A percentile compares a stretch with the other conserved stretches of the same genome.
Conservation (phyloP, 1,140 invertebrate genomes). For the Theocolax elegans region DNA sequence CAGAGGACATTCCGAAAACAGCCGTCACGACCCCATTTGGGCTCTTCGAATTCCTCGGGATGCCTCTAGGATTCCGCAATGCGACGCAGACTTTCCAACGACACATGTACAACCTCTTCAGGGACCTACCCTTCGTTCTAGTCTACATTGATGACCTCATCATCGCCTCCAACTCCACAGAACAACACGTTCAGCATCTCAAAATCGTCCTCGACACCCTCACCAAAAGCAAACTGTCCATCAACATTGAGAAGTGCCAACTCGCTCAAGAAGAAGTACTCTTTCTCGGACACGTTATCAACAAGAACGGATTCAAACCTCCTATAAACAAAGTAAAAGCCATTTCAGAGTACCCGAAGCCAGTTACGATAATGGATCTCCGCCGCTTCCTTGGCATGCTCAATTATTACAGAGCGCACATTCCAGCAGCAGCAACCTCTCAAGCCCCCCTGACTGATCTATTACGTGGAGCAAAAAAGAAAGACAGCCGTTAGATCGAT, state of each 20-base stretch:
- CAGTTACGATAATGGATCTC: neutral
- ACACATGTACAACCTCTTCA: no score
- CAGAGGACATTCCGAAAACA: no score
- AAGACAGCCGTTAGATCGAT: neutral
- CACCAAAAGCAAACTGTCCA: neutral
- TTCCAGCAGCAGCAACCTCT: neutral
- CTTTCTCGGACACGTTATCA: neutral
- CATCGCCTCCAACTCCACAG: no score
- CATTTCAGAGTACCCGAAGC: neutral
- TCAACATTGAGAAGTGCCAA: constrained; percentile 5
- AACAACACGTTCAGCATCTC: no score
- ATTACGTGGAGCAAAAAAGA: neutral
- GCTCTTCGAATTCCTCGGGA: no score
- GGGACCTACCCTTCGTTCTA: neutral
- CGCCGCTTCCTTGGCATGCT: neutral
- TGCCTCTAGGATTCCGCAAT: no score
- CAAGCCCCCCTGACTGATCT: neutral
- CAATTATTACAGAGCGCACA: neutral
- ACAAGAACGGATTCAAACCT: neutral
- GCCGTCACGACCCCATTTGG: no score
- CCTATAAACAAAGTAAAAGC: neutral
- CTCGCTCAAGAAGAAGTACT: neutral
- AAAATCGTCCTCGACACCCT: no score
- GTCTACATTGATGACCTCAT: no score
- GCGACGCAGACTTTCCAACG: no score